A percentile compares a stretch with the other conserved stretches of the same genome.
These are phyloP conservation scores for Peromyscus attwateri DNA, from an alignment of 2,797 vertebrate species.

Conservation along the genomic window DNA sequence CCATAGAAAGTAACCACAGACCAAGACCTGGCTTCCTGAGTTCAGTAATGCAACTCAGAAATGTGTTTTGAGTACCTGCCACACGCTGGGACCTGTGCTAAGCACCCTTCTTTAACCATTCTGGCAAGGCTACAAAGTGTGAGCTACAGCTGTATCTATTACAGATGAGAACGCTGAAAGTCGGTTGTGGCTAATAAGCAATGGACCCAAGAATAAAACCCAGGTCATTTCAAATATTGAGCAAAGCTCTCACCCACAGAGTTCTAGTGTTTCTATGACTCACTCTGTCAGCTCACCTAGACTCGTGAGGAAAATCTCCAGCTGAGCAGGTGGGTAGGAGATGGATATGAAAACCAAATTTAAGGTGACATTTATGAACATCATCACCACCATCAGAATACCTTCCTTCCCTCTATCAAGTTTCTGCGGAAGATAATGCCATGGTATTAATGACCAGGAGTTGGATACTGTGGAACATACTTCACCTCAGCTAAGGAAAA, in stretches of 20 bases:
- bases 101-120: background rate
- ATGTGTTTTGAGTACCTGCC: background rate
- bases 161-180: background rate
- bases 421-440: background rate
- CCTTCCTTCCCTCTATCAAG: background rate
- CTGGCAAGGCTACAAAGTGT: background rate
- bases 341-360: background rate
- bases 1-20: background rate
- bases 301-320: background rate
- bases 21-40: background rate
- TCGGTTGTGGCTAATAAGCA: background rate
- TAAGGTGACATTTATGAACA: background rate
- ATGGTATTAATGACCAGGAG: background rate
- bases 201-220: background rate
- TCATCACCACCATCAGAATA: background rate
- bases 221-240: background rate
- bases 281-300: background rate
- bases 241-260: background rate
- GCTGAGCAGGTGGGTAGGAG: background rate
- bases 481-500: background rate
- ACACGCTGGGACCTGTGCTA: background rate
- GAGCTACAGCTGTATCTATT: background rate
- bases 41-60: background rate
- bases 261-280: background rate
- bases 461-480: background rate